Conservation (phyloP, 2,113 vertebrate genomes). For the Polypterus senegalus region DNA sequence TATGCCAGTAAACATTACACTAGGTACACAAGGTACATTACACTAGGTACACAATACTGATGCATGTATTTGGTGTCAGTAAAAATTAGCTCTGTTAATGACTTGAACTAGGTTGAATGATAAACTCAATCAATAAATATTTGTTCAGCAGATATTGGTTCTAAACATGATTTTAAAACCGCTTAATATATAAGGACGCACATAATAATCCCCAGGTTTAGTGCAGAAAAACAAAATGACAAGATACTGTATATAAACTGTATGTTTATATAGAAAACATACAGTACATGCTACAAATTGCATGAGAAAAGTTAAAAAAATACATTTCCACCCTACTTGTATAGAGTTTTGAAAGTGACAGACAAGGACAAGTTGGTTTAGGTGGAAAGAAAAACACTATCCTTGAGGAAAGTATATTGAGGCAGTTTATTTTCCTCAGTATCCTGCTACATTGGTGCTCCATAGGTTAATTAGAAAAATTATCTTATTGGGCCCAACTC, state of each 20-base stretch:
- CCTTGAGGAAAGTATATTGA: constrained; percentile 34
- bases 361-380: constrained; percentile 21
- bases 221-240: no score
- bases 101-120: no score
- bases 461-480: constrained; percentile 88
- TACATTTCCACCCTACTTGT: constrained; percentile 3
- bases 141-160: neutral
- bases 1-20: no score
- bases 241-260: no score
- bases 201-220: no score
- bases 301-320: neutral
- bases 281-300: no score
- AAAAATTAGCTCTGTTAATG: no score
- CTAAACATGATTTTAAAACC: neutral
- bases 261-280: no score
- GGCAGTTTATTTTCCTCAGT: constrained; percentile 38
- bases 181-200: no score
- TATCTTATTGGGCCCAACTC: constrained; percentile 65
- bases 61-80: no score
- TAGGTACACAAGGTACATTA: no score
- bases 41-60: no score
- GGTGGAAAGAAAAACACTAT: constrained; percentile 16
- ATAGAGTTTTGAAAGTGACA: constrained; percentile 22
- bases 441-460: constrained; percentile 48
- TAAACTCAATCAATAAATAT: neutral